A percentile compares a stretch with the other conserved stretches of the same genome.
Conservation (phyloP, 2,113 vertebrate species). For the Vombatus ursinus region DNA sequence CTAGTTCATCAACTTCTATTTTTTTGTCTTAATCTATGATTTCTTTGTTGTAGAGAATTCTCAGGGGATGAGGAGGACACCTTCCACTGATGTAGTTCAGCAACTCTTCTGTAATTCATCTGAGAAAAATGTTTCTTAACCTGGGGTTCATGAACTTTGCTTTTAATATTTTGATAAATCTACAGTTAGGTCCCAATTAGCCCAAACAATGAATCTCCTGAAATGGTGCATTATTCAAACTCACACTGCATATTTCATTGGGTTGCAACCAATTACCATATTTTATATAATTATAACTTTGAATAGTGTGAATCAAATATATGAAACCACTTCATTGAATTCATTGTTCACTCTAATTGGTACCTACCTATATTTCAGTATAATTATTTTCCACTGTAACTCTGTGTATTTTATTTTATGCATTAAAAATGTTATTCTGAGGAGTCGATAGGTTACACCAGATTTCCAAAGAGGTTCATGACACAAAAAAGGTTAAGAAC, state of each 20-base stretch:
- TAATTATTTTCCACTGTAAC: neutral
- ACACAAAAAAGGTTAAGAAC: neutral
- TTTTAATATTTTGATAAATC: neutral
- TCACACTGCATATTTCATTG: neutral
- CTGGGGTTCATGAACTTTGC: neutral
- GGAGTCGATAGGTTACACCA: neutral
- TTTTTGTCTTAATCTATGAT: neutral
- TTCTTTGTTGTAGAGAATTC: neutral
- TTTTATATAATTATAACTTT: neutral
- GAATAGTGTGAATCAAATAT: neutral
- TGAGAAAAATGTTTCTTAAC: neutral
- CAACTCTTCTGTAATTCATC: neutral
- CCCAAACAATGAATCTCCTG: neutral
- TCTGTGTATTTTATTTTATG: neutral
- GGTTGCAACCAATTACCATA: neutral
- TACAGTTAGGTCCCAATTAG: neutral
- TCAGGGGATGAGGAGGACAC: neutral
- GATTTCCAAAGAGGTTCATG: neutral
- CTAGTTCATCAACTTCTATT: neutral
- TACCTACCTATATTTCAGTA: neutral
- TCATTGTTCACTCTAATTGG: neutral
- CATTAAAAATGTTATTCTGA: neutral
- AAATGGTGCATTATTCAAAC: neutral
- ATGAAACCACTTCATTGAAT: neutral
- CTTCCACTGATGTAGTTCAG: neutral